Evolutionary conservation across 2,113 vertebrate genomes (phyloP).

Genomic region (Meriones unguiculatus): DNA sequence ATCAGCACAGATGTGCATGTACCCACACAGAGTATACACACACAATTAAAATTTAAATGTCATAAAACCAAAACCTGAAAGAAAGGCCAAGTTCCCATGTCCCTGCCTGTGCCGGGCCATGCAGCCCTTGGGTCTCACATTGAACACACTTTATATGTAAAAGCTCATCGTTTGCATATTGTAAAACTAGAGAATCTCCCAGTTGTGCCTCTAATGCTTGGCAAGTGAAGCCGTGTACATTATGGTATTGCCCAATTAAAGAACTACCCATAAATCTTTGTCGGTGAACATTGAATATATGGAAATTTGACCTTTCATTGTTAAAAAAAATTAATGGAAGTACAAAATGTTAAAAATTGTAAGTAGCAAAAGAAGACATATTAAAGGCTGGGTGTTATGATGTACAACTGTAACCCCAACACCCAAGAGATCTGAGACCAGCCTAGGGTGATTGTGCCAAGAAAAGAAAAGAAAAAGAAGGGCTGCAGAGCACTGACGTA

Average conservation of each 20-base stretch:
- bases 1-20: neutral
- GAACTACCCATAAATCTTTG: neutral
- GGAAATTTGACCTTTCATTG: slow-evolving; percentile 5
- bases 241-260: slow-evolving; percentile 12
- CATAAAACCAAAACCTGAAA: neutral
- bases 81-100: slow-evolving; percentile 21
- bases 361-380: neutral
- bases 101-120: neutral
- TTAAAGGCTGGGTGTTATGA: neutral
- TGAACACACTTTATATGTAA: neutral
- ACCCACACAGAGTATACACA: too few species aligned
- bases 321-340: slow-evolving; percentile 11
- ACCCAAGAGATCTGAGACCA: neutral
- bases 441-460: neutral
- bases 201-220: neutral
- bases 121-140: neutral
- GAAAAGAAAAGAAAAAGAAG: neutral
- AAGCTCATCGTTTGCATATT: neutral
- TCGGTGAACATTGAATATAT: slow-evolving; percentile 16
- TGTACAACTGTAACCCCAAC: neutral
- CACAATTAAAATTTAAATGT: neutral
- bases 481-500: neutral
- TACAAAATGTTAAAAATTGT: neutral
- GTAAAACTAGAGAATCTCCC: slow-evolving; percentile 2
- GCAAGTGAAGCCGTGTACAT: neutral